Conservation (phyloP, 2,113 vertebrate genomes). For the Neogale vison region DNA sequence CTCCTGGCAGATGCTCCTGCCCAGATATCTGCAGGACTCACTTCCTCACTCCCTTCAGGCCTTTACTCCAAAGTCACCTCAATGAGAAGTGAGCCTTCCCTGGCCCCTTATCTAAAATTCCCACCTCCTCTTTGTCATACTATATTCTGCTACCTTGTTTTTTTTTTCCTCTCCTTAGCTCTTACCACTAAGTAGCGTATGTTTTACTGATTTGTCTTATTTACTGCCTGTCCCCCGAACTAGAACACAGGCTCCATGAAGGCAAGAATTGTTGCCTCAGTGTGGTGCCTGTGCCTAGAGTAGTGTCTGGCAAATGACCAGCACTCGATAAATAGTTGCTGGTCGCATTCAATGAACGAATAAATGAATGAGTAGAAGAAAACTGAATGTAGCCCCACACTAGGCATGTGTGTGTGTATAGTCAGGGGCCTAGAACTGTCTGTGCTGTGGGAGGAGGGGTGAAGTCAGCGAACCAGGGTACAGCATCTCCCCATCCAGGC, state of each 20-base stretch:
- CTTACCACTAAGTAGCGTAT: background rate
- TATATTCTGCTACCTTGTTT: background rate
- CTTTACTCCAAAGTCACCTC: background rate
- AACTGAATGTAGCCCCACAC: background rate
- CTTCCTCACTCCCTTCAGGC: background rate
- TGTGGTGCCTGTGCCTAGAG: background rate
- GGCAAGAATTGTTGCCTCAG: background rate
- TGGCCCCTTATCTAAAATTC: background rate
- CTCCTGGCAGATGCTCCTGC: background rate
- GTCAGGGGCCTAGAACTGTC: rapidly evolving
- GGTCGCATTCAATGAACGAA: background rate
- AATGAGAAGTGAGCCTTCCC: background rate
- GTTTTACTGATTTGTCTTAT: background rate
- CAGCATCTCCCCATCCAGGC: background rate
- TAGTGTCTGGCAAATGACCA: background rate
- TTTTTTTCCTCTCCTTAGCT: background rate
- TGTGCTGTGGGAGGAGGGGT: background rate
- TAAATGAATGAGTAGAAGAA: background rate
- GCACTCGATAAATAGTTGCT: background rate
- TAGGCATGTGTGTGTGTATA: rapidly evolving
- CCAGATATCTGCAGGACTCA: rapidly evolving
- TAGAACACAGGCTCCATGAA: background rate
- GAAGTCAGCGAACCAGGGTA: background rate
- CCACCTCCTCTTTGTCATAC: background rate
- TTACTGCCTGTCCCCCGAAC: background rate